A percentile compares a stretch with the other conserved stretches of the same genome.
phyloP scores from a whole-genome alignment of 2,797 vertebrate species.

The Ispidina lecontei region DNA sequence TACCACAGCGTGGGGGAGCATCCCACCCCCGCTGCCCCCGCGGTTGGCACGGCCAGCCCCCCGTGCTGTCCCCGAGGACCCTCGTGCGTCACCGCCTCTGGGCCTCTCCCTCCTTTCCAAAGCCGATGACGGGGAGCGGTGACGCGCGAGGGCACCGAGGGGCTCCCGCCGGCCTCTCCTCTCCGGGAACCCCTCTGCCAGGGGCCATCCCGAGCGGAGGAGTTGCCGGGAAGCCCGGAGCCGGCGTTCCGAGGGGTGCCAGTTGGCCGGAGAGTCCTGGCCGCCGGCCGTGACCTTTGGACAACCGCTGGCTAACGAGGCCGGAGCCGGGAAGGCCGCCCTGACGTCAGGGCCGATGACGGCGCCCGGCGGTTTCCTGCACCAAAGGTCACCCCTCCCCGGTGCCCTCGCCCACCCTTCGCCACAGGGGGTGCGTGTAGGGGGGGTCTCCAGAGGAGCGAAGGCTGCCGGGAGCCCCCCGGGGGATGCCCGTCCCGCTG shows the following conservation, averaged over 20 bases:
- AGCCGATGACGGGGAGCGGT: not conserved
- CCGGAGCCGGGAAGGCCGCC: too few relatives aligned
- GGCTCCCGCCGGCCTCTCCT: not conserved
- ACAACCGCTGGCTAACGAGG: too few relatives aligned
- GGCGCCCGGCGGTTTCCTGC: too few relatives aligned
- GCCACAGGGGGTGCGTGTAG: too few relatives aligned
- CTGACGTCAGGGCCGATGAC: too few relatives aligned
- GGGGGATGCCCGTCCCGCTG: not conserved
- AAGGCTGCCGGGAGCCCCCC: not conserved
- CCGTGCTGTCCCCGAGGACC: not conserved
- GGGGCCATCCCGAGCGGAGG: not conserved
- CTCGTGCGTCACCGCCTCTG: not conserved
- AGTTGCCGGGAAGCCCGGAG: slow-evolving; percentile 37
- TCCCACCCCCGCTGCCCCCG: too few relatives aligned
- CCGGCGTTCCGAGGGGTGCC: not conserved
- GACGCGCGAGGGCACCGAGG: not conserved
- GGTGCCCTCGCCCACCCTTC: too few relatives aligned
- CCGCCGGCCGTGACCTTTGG: too few relatives aligned
- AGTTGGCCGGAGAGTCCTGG: not conserved
- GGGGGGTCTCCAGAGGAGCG: not conserved
- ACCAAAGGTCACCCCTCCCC: not conserved
- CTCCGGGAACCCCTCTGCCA: not conserved
- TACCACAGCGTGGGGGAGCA: too few relatives aligned
- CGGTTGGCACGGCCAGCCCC: too few relatives aligned
- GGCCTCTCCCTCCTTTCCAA: not conserved